These are phyloP conservation scores for Lophochroa leadbeateri DNA, from an alignment of 2,113 vertebrate genomes.

Conservation along the genomic window DNA sequence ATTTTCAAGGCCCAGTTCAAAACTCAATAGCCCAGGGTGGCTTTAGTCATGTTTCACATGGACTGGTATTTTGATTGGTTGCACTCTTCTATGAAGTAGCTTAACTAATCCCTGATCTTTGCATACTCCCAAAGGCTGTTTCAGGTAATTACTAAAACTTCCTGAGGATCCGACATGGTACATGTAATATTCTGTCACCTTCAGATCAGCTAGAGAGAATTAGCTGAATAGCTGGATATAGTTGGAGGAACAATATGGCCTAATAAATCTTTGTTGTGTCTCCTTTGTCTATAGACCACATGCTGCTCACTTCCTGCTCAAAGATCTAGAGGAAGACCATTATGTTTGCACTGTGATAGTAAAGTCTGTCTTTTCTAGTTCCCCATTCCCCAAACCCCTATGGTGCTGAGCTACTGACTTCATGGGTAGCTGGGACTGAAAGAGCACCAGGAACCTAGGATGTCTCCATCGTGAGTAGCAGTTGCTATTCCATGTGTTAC, in stretches of 20 bases:
- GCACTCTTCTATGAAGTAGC: background rate
- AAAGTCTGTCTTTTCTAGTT: background rate
- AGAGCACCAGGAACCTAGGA: background rate
- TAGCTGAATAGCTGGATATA: background rate
- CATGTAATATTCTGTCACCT: background rate
- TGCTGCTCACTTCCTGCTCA: background rate
- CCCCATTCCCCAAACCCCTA: background rate
- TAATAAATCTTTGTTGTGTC: background rate
- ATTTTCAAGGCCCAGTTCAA: background rate
- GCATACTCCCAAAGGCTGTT: background rate
- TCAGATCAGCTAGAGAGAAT: background rate
- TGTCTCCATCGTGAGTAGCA: accelerated
- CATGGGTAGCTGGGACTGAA: background rate
- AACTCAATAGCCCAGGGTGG: background rate
- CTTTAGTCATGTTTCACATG: background rate
- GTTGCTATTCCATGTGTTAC: background rate
- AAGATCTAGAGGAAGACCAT: background rate
- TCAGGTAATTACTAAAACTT: background rate
- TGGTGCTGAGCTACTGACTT: background rate
- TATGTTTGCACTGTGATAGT: no score
- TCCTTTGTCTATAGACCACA: background rate
- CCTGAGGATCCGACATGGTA: background rate
- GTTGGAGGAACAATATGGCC: background rate
- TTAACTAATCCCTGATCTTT: background rate
- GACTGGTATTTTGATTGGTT: background rate